Base-by-base conservation (phyloP, 2,113 vertebrate species). In the Neodontobutis hainanensis region DNA sequence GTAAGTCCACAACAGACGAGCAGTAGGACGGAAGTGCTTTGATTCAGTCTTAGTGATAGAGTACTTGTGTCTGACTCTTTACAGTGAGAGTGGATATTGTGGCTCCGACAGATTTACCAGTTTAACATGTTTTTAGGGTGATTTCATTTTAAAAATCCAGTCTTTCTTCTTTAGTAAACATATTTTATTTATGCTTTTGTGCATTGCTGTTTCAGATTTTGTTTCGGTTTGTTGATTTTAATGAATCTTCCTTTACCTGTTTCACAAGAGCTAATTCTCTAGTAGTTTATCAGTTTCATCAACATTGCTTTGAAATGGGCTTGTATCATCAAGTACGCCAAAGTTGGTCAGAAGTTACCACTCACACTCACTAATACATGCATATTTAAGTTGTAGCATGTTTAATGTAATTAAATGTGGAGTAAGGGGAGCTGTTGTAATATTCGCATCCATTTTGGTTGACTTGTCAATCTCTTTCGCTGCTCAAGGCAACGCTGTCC, bases 1-100 rank as follows among this genome's bases (percentile, higher is more conserved):
- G 90, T 88, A 82, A 88, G 88, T 88, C 70, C 59, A 5, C 49
- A 8, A 27, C 1, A 2, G 15, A 16, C 2, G 60, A 11, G 46
- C 36, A 38, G 12, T 56, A 56, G 8, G 55, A 44, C 6, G 5
- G 38, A 42, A 8, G 5, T 35, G 11, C 5, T 8, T 49, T 58
- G n/a, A 14, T 42, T 56, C 32, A 2, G 57, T 38, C 34, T 16
- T 0, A 0, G 44, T 5, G 4, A 3, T 5, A 27, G 42, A 15
- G 11, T 58, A 69, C 4, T 19, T 48, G 70, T 61, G 42, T 36
- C 5, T 44, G 70, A 27, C 2, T 10, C 5, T 6, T 34, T 4
- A 14, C 5, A 10, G 0, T 50, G 36, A 4, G 5, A 1, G 27
- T n/a, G 51, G 5, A 27, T 50, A 36, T 55, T 27, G 19, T 27